Evolutionary conservation across 2,113 vertebrate genomes (phyloP).

Genomic region (Lasiurus borealis): DNA sequence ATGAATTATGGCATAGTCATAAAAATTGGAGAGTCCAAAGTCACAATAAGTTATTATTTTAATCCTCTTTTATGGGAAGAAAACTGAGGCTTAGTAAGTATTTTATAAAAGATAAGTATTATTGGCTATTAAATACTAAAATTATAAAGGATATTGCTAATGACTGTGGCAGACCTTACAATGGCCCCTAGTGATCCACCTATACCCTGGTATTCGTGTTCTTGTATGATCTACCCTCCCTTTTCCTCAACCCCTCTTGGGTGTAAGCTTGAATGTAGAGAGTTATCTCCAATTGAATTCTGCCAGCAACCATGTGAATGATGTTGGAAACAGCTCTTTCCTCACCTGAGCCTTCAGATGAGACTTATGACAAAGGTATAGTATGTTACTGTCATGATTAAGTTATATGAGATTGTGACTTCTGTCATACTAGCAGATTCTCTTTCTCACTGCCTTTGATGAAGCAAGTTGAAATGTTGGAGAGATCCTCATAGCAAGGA

Average conservation of each 20-base stretch:
- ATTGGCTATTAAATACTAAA: not conserved
- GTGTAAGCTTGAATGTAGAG: not conserved
- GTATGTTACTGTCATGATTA: not conserved
- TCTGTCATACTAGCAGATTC: not conserved
- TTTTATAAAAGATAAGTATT: not conserved
- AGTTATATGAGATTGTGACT: not conserved
- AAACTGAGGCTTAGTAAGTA: not conserved
- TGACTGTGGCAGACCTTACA: not conserved
- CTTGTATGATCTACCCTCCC: not conserved
- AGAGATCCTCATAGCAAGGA: not conserved
- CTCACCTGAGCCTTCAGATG: not conserved
- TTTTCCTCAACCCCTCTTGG: not conserved
- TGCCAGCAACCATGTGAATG: not conserved
- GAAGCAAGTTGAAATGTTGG: not conserved
- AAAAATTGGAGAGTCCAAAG: conserved; percentile 33
- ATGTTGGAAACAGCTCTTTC: not conserved
- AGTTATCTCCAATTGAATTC: not conserved
- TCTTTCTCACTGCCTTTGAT: conserved; percentile 3
- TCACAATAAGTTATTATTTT: not conserved
- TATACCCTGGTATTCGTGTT: not conserved
- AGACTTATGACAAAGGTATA: not conserved
- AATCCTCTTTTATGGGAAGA: not conserved
- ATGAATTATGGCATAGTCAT: not conserved
- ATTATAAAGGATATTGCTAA: not conserved
- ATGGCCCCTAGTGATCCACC: not conserved